These are phyloP conservation scores for Champsocephalus esox DNA, from an alignment of 2,797 vertebrate genomes.

Conservation along the genomic window DNA sequence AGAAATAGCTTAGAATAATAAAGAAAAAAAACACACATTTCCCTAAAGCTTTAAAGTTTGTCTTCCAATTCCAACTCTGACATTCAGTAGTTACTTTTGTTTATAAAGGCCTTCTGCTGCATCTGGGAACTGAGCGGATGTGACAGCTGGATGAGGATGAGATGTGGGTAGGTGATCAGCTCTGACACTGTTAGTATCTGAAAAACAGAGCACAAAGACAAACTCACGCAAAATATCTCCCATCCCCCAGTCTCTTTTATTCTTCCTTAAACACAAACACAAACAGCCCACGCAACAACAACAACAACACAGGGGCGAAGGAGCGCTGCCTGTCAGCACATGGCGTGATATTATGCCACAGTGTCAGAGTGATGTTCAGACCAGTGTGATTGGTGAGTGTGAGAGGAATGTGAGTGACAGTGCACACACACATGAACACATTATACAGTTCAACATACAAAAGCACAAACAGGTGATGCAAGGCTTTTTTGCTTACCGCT, in stretches of 20 bases:
- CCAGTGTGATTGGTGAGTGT: constrained; percentile 62
- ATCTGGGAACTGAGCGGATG: constrained; percentile 56
- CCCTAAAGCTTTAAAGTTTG: constrained; percentile 49
- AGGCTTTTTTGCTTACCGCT: constrained; percentile 77
- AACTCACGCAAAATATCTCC: constrained; percentile 61
- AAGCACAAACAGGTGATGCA: constrained; percentile 63
- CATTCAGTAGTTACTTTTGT: constrained; percentile 58
- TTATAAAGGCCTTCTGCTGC: constrained; percentile 64
- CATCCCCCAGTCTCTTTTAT: constrained; percentile 64
- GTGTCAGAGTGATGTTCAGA: constrained; percentile 74
- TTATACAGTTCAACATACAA: constrained; percentile 21
- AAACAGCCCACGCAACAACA: constrained; percentile 63
- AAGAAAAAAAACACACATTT: constrained; percentile 24
- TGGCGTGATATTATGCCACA: constrained; percentile 63
- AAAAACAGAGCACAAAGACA: constrained; percentile 75
- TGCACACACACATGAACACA: constrained; percentile 29
- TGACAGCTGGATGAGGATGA: constrained; percentile 74
- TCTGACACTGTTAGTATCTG: constrained; percentile 80
- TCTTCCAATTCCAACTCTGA: constrained; percentile 49
- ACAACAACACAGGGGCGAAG: constrained; percentile 59
- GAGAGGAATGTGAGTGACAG: constrained; percentile 66
- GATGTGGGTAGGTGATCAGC: constrained; percentile 77
- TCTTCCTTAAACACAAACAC: constrained; percentile 67
- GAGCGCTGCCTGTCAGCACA: constrained; percentile 64
- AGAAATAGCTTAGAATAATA: constrained; percentile 10